Evolutionary conservation across 2,113 vertebrate genomes (phyloP), one percentile per base, ranked within the genome.

Genomic region (Oncorhynchus tshawytscha): DNA sequence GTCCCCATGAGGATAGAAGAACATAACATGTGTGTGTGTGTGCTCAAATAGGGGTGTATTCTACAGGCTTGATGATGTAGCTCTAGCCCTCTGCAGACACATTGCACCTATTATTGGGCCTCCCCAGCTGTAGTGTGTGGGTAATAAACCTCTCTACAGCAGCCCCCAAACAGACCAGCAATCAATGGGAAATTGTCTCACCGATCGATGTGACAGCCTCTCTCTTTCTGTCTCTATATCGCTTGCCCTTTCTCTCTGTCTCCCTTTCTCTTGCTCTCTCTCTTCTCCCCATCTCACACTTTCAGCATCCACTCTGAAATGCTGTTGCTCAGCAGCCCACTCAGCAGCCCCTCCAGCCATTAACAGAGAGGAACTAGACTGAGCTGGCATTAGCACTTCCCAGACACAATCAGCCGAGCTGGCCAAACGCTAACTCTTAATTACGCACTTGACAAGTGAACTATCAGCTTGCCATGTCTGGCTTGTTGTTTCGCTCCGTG

Each of bases 111-210:
- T 90, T 92, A 91, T 88, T 85, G 86, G 84, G 81, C 81, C 88
- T 89, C 89, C 88, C 83, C 86, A 85, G 89, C 90, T 92, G 91
- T 90, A 90, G 85, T 83, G 77, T 88, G 88, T 86, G 91, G 88
- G 87, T 89, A 91, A 93, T 93, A 94, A 94, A 93, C 91, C 90
- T 88, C 89, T 89, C 90, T 85, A 85, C 77, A 85, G 90, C 91
- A 90, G 88, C 89, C 90, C 90, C 91, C 88, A 90, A 92, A 89
- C 90, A 91, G 89, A 89, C 89, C 86, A 91, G 89, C 91, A 91
- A 94, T 94, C 93, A 93, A 93, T 93, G 93, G 89, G 84, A 92
- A 93, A 93, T 93, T 89, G 93, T 94, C 90, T 92, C 82, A 85
- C 84, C 86, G 88, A 92, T 93, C 92, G 89, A 94, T 94, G 90